Conservation (phyloP, 2,113 vertebrate species). For the Geothlypis trichas region DNA sequence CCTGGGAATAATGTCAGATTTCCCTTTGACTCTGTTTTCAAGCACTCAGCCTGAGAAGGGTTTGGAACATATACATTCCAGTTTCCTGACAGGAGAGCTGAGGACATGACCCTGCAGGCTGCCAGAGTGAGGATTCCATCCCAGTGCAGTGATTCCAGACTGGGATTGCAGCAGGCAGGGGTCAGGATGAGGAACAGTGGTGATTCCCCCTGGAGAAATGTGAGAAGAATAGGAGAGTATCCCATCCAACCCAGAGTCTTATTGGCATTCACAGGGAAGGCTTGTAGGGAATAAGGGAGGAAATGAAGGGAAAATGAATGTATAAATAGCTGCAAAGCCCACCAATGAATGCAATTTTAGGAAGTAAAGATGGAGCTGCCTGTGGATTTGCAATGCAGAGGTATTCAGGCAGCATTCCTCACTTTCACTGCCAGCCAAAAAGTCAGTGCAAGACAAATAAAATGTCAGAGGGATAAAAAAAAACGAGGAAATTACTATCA, state of each 20-base stretch:
- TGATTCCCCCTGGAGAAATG: neutral
- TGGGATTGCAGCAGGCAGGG: constrained; percentile 23
- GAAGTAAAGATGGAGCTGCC: neutral
- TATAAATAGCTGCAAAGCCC: neutral
- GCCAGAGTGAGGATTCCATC: neutral
- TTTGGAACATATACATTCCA: neutral
- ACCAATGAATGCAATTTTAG: neutral
- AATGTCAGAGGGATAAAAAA: neutral
- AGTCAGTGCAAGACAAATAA: neutral
- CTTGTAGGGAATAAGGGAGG: neutral
- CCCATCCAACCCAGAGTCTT: neutral
- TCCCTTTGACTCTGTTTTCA: neutral
- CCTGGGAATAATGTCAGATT: neutral
- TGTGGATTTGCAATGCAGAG: neutral
- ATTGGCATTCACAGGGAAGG: neutral
- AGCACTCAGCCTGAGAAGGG: neutral
- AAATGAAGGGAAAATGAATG: neutral
- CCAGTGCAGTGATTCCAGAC: constrained; percentile 5
- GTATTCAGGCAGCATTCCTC: neutral
- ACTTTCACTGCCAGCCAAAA: neutral
- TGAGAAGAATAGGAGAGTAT: neutral
- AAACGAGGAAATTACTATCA: neutral
- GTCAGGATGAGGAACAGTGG: neutral
- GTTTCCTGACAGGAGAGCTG: neutral
- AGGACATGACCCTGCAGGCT: neutral